phyloP scores from a whole-genome alignment of 2,888 invertebrate species.

The Caenorhabditis sulstoni region DNA sequence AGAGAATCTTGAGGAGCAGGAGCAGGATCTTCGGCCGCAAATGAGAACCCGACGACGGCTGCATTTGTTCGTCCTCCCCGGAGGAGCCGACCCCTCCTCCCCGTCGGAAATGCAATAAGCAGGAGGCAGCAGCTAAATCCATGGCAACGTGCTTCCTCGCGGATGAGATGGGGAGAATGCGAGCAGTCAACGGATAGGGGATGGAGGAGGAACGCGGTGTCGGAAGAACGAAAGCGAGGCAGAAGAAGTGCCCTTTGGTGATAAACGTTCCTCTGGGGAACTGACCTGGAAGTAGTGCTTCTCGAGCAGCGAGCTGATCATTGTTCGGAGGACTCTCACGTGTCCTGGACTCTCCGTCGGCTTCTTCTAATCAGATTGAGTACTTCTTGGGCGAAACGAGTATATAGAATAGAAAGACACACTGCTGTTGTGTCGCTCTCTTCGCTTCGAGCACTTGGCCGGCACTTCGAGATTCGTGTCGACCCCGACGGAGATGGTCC shows the following conservation, averaged over 20 bases:
- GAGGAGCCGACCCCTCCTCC: background rate
- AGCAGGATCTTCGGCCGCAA: too few species aligned
- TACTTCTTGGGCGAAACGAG: slow-evolving; percentile 48
- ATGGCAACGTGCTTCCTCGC: slow-evolving; percentile 36
- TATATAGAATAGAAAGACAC: slow-evolving; percentile 41
- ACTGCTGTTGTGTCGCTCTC: slow-evolving; percentile 4
- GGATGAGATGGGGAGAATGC: slow-evolving; percentile 1
- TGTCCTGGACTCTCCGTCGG: slow-evolving; percentile 34
- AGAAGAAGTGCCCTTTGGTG: slow-evolving; percentile 33
- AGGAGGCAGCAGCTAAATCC: slow-evolving; percentile 27
- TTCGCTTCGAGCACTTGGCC: slow-evolving; percentile 25
- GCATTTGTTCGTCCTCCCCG: background rate
- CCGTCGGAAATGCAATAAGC: slow-evolving; percentile 18
- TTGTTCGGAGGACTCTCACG: slow-evolving; percentile 37
- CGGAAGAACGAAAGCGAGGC: background rate
- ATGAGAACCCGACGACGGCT: slow-evolving; percentile 5
- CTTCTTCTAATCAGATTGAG: slow-evolving; percentile 56
- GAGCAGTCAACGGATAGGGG: background rate
- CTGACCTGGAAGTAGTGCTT: slow-evolving; percentile 61
- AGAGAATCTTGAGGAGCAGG: too few species aligned
- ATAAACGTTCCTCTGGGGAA: slow-evolving; percentile 56
- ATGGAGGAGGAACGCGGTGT: background rate
- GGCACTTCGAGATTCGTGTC: slow-evolving; percentile 51
- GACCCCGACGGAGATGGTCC: slow-evolving; percentile 46
- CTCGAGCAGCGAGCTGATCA: slow-evolving; percentile 55